Conservation (phyloP, 2,888 invertebrate species). For the Cartodere bifasciata region DNA sequence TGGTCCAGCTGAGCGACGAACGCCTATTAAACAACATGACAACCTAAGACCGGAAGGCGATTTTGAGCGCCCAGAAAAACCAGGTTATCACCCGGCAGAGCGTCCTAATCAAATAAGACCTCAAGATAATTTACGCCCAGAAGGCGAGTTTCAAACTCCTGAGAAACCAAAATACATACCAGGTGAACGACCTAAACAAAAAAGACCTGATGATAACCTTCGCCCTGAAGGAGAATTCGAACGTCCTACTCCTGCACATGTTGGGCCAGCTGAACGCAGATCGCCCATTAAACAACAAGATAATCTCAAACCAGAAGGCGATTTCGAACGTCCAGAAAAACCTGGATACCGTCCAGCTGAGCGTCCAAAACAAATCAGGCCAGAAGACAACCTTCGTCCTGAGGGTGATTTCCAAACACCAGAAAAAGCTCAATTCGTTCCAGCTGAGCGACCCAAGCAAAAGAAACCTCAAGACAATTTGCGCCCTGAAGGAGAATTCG, state of each 20-base stretch:
- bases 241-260: constrained; percentile 21
- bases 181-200: constrained; percentile 33
- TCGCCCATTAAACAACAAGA: constrained; percentile 37
- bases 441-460: constrained; percentile 26
- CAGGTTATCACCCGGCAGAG: constrained; percentile 34
- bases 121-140: constrained; percentile 35
- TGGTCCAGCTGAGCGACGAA: constrained; percentile 32
- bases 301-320: constrained; percentile 44
- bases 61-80: constrained; percentile 37
- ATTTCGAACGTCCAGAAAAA: constrained; percentile 34
- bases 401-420: constrained; percentile 36
- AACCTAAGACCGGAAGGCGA: constrained; percentile 40
- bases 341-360: constrained; percentile 31
- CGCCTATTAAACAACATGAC: constrained; percentile 38
- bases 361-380: constrained; percentile 31
- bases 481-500: constrained; percentile 38
- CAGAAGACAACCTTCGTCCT: constrained; percentile 35
- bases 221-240: constrained; percentile 35
- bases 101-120: constrained; percentile 30
- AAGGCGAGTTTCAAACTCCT: constrained; percentile 40
- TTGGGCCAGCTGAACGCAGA: constrained; percentile 31
- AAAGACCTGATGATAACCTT: constrained; percentile 37
- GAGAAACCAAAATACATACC: constrained; percentile 22
- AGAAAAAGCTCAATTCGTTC: constrained; percentile 27
- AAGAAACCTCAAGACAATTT: constrained; percentile 29